Evolutionary conservation across 2,888 invertebrate genomes (phyloP).

Genomic region (Abrostola triplasia): DNA sequence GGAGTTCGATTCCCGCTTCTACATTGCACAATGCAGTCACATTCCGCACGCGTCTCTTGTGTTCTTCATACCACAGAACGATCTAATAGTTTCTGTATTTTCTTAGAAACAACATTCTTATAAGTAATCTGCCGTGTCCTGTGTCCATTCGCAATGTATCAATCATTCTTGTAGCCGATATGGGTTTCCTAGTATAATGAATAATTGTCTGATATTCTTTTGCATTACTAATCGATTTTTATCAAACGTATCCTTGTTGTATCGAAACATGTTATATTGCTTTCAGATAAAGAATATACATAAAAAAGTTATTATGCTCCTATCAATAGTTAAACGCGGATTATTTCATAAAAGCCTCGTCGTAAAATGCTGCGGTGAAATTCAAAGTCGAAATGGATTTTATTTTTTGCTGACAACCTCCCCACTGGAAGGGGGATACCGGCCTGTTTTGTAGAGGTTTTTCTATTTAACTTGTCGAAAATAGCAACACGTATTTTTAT

Average conservation of each 20-base stretch:
- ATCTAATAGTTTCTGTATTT: constrained; percentile 31
- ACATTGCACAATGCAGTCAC: constrained; percentile 69
- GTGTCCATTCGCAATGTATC: constrained; percentile 13
- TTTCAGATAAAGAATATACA: constrained; percentile 15
- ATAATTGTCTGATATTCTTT: constrained; percentile 19
- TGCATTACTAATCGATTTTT: constrained; percentile 30
- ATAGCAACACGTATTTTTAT: too few species aligned
- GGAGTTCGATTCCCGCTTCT: constrained; percentile 71
- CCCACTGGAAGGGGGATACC: constrained; percentile 19
- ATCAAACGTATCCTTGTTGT: constrained; percentile 21
- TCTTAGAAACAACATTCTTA: constrained; percentile 24
- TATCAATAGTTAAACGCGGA: constrained; percentile 23
- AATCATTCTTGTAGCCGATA: constrained; percentile 17
- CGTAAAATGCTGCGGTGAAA: constrained; percentile 27
- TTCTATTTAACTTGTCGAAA: not conserved
- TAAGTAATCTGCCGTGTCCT: constrained; percentile 20
- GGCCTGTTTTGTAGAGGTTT: constrained; percentile 32
- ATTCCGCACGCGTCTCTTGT: constrained; percentile 62
- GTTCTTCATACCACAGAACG: constrained; percentile 44
- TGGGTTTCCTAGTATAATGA: constrained; percentile 26
- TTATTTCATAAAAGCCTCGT: constrained; percentile 22
- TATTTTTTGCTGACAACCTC: constrained; percentile 36
- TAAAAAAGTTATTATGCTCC: constrained; percentile 29
- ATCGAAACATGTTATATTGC: constrained; percentile 7
- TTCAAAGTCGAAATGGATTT: constrained; percentile 39